phyloP scores from a whole-genome alignment of 2,888 invertebrate genomes.

The Dolomedes plantarius region DNA sequence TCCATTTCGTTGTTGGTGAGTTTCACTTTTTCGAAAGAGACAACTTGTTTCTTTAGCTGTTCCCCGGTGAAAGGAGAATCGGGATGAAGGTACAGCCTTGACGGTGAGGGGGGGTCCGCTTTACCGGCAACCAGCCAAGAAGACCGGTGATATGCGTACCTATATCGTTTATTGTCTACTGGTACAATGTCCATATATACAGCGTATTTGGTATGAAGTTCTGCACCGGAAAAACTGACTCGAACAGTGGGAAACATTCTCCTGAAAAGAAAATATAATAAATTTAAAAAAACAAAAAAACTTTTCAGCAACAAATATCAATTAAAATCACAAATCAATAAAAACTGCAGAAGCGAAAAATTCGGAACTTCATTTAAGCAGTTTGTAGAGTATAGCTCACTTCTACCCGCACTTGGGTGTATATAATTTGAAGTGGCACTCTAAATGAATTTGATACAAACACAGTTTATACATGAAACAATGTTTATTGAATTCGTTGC shows the following conservation, averaged over 20 bases:
- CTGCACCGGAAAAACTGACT: conserved; percentile 78
- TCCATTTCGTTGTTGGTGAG: conserved; percentile 90
- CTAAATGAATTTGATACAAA: too few relatives aligned
- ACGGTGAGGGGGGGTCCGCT: conserved; percentile 78
- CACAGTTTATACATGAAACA: too few relatives aligned
- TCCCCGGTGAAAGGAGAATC: conserved; percentile 79
- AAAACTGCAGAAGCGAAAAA: too few relatives aligned
- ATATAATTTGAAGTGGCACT: too few relatives aligned
- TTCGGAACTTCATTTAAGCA: too few relatives aligned
- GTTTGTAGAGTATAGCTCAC: too few relatives aligned
- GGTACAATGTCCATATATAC: conserved; percentile 80
- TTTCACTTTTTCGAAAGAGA: conserved; percentile 89
- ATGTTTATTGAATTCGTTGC: too few relatives aligned
- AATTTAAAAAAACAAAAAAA: too few relatives aligned
- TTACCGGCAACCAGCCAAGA: conserved; percentile 80
- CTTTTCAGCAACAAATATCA: too few relatives aligned
- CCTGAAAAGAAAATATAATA: conserved; percentile 76
- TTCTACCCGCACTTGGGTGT: too few relatives aligned
- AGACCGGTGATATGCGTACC: conserved; percentile 80
- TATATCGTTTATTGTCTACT: conserved; percentile 79
- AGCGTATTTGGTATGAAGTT: conserved; percentile 77
- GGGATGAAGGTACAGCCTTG: conserved; percentile 79
- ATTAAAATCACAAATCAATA: too few relatives aligned
- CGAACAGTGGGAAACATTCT: conserved; percentile 80
- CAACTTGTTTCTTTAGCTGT: conserved; percentile 80